These are phyloP conservation scores for Saccopteryx bilineata DNA, from an alignment of 2,113 vertebrate genomes.

Conservation along the genomic window DNA sequence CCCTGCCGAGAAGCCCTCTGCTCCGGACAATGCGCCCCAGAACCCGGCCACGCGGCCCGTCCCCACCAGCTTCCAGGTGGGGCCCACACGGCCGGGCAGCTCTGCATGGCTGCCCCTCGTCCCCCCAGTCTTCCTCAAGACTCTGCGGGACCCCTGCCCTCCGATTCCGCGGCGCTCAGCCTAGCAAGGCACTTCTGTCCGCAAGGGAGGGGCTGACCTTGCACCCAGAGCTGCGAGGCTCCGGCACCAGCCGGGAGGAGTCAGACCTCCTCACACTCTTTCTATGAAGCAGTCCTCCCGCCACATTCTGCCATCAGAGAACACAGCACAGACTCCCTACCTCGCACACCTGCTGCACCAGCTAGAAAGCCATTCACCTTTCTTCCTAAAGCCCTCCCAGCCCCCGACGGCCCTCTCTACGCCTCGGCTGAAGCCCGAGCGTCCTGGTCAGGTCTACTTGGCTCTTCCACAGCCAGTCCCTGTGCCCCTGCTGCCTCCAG, in stretches of 20 bases:
- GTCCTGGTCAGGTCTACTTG: neutral
- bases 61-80: neutral
- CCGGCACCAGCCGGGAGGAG: neutral
- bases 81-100: no score
- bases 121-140: neutral
- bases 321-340: accelerated
- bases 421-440: neutral
- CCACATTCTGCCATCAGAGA: neutral
- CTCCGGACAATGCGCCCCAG: no score
- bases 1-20: no score
- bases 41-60: no score
- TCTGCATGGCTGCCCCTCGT: no score
- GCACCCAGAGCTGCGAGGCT: neutral
- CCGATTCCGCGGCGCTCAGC: neutral
- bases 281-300: neutral
- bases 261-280: accelerated
- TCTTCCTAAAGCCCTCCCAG: neutral
- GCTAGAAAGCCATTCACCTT: neutral
- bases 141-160: neutral
- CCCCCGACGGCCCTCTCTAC: neutral
- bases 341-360: neutral
- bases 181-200: neutral
- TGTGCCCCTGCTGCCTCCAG: neutral
- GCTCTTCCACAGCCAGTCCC: accelerated
- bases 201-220: neutral